A percentile compares a stretch with the other conserved stretches of the same genome.
Conservation (phyloP, 2,113 vertebrate genomes). For the Pseudopipra pipra region DNA sequence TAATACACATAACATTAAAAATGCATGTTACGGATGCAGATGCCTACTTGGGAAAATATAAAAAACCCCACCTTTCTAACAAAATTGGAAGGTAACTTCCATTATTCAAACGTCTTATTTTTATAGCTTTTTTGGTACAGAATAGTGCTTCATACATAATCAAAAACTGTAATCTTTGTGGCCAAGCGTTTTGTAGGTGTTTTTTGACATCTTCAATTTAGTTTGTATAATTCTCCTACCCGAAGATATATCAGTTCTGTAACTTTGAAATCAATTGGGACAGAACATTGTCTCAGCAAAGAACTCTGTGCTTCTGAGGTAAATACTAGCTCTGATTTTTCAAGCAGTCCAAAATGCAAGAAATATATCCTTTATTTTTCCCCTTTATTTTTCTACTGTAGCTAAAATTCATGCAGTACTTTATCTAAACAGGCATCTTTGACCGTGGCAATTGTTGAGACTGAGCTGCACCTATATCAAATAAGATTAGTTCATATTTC, state of each 20-base stretch:
- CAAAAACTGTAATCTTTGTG: neutral
- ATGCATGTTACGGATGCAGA: neutral
- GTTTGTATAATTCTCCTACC: neutral
- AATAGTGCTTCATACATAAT: neutral
- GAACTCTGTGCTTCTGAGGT: neutral
- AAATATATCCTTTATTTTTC: neutral
- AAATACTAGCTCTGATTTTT: neutral
- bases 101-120: neutral
- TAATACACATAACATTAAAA: neutral
- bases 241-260: neutral
- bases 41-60: neutral
- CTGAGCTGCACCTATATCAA: neutral
- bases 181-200: neutral
- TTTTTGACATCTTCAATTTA: neutral
- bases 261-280: neutral
- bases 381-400: neutral
- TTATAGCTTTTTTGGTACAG: neutral
- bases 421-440: neutral
- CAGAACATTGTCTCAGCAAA: neutral
- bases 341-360: neutral
- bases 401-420: neutral
- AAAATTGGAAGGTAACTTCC: neutral
- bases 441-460: neutral
- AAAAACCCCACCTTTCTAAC: neutral
- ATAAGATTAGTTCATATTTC: neutral